A percentile compares a stretch with the other conserved stretches of the same genome.
phyloP scores from a whole-genome alignment of 2,888 invertebrate genomes.

The Ormyrus thymus region DNA sequence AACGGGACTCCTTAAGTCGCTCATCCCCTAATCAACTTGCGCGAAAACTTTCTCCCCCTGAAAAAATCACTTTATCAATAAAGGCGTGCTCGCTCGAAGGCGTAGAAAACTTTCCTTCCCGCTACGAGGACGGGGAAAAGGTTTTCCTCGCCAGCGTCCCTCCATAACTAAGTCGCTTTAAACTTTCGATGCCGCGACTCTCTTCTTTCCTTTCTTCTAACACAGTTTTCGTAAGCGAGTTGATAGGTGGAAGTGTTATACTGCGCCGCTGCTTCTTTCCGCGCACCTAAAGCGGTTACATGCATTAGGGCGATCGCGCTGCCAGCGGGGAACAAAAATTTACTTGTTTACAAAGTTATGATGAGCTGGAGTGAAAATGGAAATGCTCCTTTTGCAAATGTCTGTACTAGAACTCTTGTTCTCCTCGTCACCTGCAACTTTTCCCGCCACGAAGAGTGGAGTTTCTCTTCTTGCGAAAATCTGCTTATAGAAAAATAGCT shows the following conservation, averaged over 20 bases:
- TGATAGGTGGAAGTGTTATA: constrained; percentile 40
- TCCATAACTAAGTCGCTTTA: constrained; percentile 55
- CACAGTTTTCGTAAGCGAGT: constrained; percentile 40
- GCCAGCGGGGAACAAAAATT: constrained; percentile 32
- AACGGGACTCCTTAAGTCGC: constrained; percentile 37
- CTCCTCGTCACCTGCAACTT: constrained; percentile 9
- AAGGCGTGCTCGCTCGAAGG: constrained; percentile 15
- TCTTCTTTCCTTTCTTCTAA: constrained; percentile 23
- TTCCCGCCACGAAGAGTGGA: neutral
- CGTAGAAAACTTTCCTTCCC: constrained; percentile 21
- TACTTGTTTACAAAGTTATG: constrained; percentile 30
- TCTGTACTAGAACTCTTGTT: neutral
- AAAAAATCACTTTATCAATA: constrained; percentile 55
- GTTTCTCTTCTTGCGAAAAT: neutral
- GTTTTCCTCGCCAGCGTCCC: constrained; percentile 34
- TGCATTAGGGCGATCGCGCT: constrained; percentile 27
- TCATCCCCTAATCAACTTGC: constrained; percentile 52
- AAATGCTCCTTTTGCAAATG: neutral
- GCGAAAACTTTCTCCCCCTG: constrained; percentile 37
- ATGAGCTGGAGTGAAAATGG: constrained; percentile 18
- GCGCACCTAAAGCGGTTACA: constrained; percentile 30
- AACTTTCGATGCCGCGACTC: constrained; percentile 49
- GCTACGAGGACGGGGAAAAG: neutral
- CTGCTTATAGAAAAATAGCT: too few relatives aligned
- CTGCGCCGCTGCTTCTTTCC: constrained; percentile 17